A percentile compares a stretch with the other conserved stretches of the same genome.
Conservation (phyloP, 2,888 invertebrate genomes). For the Lasioglossum figueresi region DNA sequence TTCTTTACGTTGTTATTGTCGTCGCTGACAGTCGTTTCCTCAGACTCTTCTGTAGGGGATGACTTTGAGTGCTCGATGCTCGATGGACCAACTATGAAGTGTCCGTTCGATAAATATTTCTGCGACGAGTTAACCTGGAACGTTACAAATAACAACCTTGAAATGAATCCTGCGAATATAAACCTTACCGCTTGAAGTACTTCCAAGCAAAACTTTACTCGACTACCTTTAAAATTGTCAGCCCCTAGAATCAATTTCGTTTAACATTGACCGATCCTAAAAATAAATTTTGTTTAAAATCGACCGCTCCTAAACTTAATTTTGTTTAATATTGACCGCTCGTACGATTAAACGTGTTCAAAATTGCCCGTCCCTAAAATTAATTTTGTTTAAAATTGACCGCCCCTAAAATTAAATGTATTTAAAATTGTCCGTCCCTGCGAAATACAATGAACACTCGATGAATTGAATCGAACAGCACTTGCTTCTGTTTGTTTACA, state of each 20-base stretch:
- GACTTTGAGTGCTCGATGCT: not conserved
- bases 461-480: conserved; percentile 2
- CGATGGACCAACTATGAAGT: conserved; percentile 31
- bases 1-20: conserved; percentile 48
- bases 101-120: not conserved
- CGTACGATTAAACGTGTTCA: too few species aligned
- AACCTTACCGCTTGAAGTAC: not conserved
- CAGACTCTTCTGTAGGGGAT: not conserved
- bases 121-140: conserved; percentile 6
- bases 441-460: not conserved
- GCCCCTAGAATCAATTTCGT: not conserved
- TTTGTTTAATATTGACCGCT: too few species aligned
- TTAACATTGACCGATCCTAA: not conserved
- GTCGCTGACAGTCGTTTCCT: not conserved
- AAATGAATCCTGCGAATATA: not conserved
- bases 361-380: not conserved
- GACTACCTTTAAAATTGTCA: too few species aligned
- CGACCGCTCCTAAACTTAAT: not conserved
- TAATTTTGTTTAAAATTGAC: not conserved
- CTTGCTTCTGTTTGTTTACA: conserved; percentile 30
- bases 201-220: not conserved
- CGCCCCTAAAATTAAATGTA: rapidly evolving
- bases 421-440: not conserved
- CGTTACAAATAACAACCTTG: not conserved
- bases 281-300: not conserved